These are phyloP conservation scores for Lepisosteus oculatus DNA, from an alignment of 2,113 vertebrate species.

Conservation along the genomic window DNA sequence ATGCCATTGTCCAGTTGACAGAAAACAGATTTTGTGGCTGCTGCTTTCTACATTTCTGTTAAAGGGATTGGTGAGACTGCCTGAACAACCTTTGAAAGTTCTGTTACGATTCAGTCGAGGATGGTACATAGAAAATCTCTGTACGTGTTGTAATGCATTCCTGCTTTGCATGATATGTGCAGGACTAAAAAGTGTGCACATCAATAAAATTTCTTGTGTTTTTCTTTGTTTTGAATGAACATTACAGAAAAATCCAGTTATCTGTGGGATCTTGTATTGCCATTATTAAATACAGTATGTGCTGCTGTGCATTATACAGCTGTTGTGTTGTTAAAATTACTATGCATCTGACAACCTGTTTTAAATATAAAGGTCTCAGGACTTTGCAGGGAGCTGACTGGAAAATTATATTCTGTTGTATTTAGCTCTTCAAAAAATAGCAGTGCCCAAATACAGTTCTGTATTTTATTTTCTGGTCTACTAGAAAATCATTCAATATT, in stretches of 20 bases:
- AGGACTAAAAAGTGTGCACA: constrained; percentile 49
- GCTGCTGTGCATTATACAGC: constrained; percentile 67
- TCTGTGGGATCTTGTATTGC: constrained; percentile 64
- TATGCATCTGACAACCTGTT: constrained; percentile 61
- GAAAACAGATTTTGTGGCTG: constrained; percentile 39
- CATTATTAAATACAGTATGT: constrained; percentile 62
- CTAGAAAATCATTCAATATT: constrained; percentile 59
- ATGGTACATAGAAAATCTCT: too few species aligned
- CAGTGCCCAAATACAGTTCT: constrained; percentile 45
- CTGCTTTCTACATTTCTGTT: constrained; percentile 48
- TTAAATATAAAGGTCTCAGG: too few species aligned
- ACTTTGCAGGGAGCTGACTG: too few species aligned
- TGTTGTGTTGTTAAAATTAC: constrained; percentile 60
- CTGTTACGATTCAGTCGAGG: constrained; percentile 30
- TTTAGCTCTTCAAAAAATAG: constrained; percentile 15
- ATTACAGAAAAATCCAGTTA: constrained; percentile 33
- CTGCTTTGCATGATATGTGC: constrained; percentile 31
- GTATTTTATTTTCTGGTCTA: constrained; percentile 47
- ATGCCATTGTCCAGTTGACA: constrained; percentile 54
- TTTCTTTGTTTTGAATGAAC: constrained; percentile 58
- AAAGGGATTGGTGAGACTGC: constrained; percentile 49
- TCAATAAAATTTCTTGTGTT: constrained; percentile 65
- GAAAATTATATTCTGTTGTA: too few species aligned
- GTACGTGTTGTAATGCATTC: not conserved
- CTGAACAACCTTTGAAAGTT: constrained; percentile 45